These are phyloP conservation scores for Chrysopilus asiliformis DNA, from an alignment of 2,888 invertebrate species.

Conservation along the genomic window DNA sequence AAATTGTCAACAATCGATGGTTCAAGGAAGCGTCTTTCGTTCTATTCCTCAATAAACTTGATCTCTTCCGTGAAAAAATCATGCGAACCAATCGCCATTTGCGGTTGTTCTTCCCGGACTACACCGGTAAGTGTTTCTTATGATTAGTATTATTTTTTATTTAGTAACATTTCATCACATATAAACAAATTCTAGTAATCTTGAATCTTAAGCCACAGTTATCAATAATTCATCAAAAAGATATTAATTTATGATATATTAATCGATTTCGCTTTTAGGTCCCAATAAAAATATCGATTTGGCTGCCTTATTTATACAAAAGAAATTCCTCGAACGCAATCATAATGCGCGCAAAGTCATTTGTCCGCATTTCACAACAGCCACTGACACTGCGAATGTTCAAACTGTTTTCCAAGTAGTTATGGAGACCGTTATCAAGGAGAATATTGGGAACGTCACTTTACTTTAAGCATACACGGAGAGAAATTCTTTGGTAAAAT, in stretches of 20 bases:
- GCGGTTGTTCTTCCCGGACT: slow-evolving; percentile 45
- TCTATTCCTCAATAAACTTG: slow-evolving; percentile 50
- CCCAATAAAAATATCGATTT: slow-evolving; percentile 48
- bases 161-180: no score
- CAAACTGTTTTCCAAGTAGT: slow-evolving; percentile 51
- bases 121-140: slow-evolving; percentile 37
- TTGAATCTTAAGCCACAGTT: no score
- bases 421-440: slow-evolving; percentile 50
- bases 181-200: no score
- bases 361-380: slow-evolving; percentile 53
- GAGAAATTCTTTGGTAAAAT: no score
- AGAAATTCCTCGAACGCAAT: slow-evolving; percentile 44
- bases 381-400: slow-evolving; percentile 52
- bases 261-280: slow-evolving; percentile 30
- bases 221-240: not conserved
- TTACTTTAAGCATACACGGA: no score
- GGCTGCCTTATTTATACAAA: slow-evolving; percentile 48
- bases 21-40: slow-evolving; percentile 49
- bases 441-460: slow-evolving; percentile 45
- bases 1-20: slow-evolving; percentile 50
- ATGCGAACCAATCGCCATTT: slow-evolving; percentile 47
- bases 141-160: no score
- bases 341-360: slow-evolving; percentile 43
- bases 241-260: not conserved
- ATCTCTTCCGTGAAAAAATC: slow-evolving; percentile 51